Evolutionary conservation across 2,888 invertebrate genomes (phyloP), one percentile per base, ranked within the genome.

Genomic region (Arctia plantaginis): DNA sequence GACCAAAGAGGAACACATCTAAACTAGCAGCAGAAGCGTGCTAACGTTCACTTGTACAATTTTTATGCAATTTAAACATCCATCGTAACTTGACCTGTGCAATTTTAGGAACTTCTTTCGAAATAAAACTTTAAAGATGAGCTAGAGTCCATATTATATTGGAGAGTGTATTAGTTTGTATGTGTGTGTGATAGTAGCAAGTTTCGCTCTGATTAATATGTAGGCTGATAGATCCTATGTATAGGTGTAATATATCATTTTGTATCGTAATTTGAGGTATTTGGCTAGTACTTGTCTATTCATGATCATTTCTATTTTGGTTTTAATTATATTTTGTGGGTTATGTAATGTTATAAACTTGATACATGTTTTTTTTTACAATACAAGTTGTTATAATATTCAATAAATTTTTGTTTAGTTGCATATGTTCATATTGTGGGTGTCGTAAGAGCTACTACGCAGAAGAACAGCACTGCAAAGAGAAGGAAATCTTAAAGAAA

Each of bases 211-310:
- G 91, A 82, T 93, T 90, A 81, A 10, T 85, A 89, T 82, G 72
- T 84, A 90, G 92, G 91, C 88, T 88, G 88, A 80, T 85, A 85
- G 85, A 91, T 92, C 92, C 92, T 93, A 89, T 86, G 81, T 81
- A 82, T 81, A 79, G 78, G 71, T 76, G 80, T 81, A 82, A 84
- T 83, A 71, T 77, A 82, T 82, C 76, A 83, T 85, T 78, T 79
- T 71, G 70, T 77, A 80, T 73, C 64, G 78, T 86, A 84, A 78
- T 83, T 78, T 69, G 66, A 78, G 77, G 77, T 76, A 78, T 79
- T 80, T 82, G 30, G 41, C 71, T 55, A 74, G 67, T 71, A 80
- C 73, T 71, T 70, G 51, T 20, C 12, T 66, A 66, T 71, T 74
- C 27, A 8, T 69, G 74, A 83, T 83, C 30, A 44, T 80, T 82